phyloP scores from a whole-genome alignment of 2,113 vertebrate species.

The cat (Felis catus) region F.catus_Fca126_mat1.0 CM031415.1:12005501-12006000 shows the following conservation, averaged over 20 bases:
- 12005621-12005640: background rate
- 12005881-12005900: background rate
- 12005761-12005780: background rate
- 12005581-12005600: background rate
- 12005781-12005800: background rate
- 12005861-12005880: background rate
- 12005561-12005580: background rate
- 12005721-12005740: background rate
- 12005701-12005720: background rate
- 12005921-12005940: background rate
- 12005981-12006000: background rate
- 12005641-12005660: background rate
- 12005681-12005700: background rate
- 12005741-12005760: background rate
- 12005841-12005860: background rate
- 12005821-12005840: background rate
- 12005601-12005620: background rate
- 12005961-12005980: background rate
- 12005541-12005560: background rate
- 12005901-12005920: background rate
- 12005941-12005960: background rate
- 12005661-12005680: background rate
- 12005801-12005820: background rate
- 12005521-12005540: background rate
- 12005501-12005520: background rate